These are phyloP conservation scores for Ceratina australensis DNA, from an alignment of 1,140 invertebrate species.

Conservation along the genomic window DNA sequence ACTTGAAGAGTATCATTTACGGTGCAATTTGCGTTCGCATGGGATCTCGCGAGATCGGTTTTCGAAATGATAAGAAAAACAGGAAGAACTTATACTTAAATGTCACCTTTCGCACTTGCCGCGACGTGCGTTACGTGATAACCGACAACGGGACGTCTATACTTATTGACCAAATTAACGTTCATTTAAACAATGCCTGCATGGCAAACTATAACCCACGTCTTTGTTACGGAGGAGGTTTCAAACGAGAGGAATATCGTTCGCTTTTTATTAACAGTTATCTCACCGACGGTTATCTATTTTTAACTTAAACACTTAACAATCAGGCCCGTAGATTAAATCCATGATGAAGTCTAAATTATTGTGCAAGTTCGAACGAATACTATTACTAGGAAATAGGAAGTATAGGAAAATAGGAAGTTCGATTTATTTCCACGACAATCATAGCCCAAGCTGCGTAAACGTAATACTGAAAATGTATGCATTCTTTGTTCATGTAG, in stretches of 20 bases:
- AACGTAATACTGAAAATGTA: not conserved
- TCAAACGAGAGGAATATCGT: not conserved
- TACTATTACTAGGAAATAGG: not conserved
- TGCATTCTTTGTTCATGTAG: not conserved
- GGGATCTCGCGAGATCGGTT: not conserved
- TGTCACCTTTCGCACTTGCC: constrained; percentile 22
- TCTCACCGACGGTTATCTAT: not conserved
- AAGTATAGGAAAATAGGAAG: too few species aligned
- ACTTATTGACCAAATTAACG: constrained; percentile 20
- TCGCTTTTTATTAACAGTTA: not conserved
- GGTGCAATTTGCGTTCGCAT: not conserved
- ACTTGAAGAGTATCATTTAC: not conserved
- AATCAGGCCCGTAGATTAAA: not conserved
- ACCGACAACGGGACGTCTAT: not conserved
- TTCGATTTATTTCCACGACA: not conserved
- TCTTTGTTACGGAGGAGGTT: not conserved
- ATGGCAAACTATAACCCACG: not conserved
- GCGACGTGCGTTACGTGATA: constrained; percentile 12
- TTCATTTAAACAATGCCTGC: not conserved
- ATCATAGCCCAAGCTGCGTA: too few species aligned
- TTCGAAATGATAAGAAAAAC: constrained; percentile 17
- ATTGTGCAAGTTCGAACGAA: not conserved
- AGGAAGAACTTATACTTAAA: constrained; percentile 24
- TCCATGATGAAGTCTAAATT: not conserved
- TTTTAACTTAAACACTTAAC: not conserved